These are phyloP conservation scores for Atta texana DNA, from an alignment of 1,140 invertebrate species.

Conservation along the genomic window DNA sequence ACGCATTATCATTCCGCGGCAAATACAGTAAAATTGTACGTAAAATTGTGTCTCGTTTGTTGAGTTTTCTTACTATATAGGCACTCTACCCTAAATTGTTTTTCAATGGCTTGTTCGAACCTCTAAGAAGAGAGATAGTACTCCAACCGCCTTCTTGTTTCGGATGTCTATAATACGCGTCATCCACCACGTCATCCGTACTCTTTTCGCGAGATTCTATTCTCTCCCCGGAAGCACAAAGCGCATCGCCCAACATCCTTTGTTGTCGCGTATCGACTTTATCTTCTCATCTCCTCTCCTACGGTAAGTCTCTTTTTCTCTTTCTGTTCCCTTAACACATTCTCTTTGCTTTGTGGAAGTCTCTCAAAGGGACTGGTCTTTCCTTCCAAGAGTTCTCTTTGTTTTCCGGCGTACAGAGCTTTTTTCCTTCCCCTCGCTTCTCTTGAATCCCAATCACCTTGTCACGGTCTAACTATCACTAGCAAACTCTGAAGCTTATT, in stretches of 20 bases:
- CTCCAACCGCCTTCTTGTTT: conserved; percentile 64
- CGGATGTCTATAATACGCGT: conserved; percentile 73
- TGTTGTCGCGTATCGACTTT: conserved; percentile 73
- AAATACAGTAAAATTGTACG: not conserved
- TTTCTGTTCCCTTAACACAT: conserved; percentile 20
- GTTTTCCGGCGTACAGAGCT: conserved; percentile 16
- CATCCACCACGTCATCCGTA: conserved; percentile 52
- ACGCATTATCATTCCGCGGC: conserved; percentile 28
- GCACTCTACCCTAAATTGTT: conserved; percentile 50
- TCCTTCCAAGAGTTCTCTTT: conserved; percentile 39
- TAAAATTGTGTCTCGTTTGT: conserved; percentile 44
- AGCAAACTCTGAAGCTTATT: conserved; percentile 15
- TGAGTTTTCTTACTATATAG: conserved; percentile 30
- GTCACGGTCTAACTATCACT: conserved; percentile 22
- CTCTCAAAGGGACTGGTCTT: conserved; percentile 57
- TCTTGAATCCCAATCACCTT: conserved; percentile 28
- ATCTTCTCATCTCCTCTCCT: conserved; percentile 37
- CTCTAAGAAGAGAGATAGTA: conserved; percentile 42
- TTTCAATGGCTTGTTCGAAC: conserved; percentile 48
- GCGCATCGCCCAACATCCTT: conserved; percentile 72
- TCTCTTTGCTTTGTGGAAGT: conserved; percentile 45
- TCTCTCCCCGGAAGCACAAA: conserved; percentile 73
- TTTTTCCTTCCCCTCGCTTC: conserved; percentile 7
- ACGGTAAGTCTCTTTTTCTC: not conserved
- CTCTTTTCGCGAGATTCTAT: conserved; percentile 63